Base-by-base conservation (phyloP, 2,888 invertebrate species). In the Nudaria mundana region DNA sequence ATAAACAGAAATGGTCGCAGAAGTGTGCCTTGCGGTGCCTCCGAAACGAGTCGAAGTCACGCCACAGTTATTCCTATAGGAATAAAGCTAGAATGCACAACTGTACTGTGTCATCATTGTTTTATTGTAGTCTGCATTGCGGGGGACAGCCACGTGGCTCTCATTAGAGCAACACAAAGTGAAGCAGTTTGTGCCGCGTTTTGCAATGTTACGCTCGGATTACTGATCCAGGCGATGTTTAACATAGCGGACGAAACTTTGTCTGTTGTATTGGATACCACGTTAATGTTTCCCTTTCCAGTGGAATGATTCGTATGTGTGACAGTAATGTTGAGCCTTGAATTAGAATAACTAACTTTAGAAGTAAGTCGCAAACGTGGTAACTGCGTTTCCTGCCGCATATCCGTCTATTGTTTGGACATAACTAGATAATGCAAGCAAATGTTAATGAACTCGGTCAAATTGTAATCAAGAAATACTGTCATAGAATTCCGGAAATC, bases 81-180 rank as follows among this genome's bases (percentile, higher is more conserved):
- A 82, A 85, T 87, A 82, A 82, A 80, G 82, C 73, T 72, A 67
- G 77, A 80, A 76, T 78, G 79, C 79, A 79, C 76, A 76, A 80
- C 76, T 81, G 77, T 72, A 66, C 72, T 66, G n/a, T n/a, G n/a
- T n/a, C n/a, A 71, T 75, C 71, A 85, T 87, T 87, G 86, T 87
- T 85, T 86, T 86, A 85, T 86, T 86, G 85, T 79, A 78, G 81
- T 68, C 87, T 88, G 87, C 87, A 87, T 76, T 87, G 88, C 88
- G 80, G 87, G 85, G 81, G 84, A 80, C 73, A 68, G 85, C 81
- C 86, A 88, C 87, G 88, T 88, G 88, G 83, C 86, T 67, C 83
- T 87, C 86, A 86, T 87, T 88, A 87, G 81, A 77, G 76, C 72
- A 73, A 71, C 67, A 85, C 83, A 87, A 86, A 86, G 87, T 80